Conservation (phyloP, 2,113 vertebrate genomes). For the Daphoenositta chrysoptera region DNA sequence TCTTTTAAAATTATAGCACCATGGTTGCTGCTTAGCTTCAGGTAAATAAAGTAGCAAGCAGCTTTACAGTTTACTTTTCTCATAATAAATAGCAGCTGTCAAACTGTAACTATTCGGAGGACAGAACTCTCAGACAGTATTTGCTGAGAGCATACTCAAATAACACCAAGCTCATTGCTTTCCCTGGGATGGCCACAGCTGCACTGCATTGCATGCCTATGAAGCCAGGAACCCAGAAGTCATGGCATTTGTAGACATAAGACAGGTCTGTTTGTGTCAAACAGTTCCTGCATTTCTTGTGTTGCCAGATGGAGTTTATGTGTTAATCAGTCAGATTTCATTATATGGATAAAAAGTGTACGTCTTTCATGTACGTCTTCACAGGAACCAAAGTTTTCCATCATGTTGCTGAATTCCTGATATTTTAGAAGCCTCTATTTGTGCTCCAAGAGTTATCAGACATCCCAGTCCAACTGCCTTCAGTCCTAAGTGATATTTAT, state of each 20-base stretch:
- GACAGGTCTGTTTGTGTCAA: not conserved
- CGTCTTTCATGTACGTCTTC: not conserved
- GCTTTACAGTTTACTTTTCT: constrained; percentile 30
- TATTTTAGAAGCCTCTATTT: not conserved
- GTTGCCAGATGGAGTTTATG: not conserved
- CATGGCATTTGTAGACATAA: not conserved
- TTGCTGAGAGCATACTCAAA: not conserved
- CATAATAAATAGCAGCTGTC: constrained; percentile 34
- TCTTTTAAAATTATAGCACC: not conserved
- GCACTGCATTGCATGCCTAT: not conserved
- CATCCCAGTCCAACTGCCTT: not conserved
- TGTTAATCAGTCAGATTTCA: not conserved
- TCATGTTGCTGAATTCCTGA: not conserved
- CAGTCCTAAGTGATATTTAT: not conserved
- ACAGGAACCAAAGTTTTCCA: not conserved
- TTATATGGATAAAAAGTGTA: not conserved
- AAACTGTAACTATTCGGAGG: not conserved
- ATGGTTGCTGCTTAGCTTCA: not conserved
- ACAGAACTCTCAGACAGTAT: not conserved
- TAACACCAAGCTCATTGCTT: not conserved
- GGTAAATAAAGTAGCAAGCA: constrained; percentile 30
- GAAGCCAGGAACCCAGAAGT: not conserved
- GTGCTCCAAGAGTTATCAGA: not conserved
- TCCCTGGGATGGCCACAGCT: not conserved
- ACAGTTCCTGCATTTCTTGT: not conserved